These are phyloP conservation scores for Melangyna quadrimaculata DNA, from an alignment of 2,888 invertebrate species.

Conservation along the genomic window DNA sequence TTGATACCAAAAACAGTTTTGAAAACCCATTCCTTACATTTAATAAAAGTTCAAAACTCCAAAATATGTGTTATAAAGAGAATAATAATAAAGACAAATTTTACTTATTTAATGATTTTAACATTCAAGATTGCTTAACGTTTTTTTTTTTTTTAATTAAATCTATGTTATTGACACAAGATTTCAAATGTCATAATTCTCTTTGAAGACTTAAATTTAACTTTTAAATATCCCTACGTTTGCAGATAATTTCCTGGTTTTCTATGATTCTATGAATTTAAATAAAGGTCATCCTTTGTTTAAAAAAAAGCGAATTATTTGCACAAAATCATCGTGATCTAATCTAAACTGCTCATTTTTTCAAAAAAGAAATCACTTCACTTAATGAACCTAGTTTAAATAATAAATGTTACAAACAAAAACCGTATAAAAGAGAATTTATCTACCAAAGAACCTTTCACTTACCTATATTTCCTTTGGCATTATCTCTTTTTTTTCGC, in stretches of 20 bases:
- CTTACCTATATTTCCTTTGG: background rate
- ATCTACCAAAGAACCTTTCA: conserved; percentile 10
- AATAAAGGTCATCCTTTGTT: background rate
- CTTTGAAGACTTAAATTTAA: no score
- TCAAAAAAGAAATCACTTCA: conserved; percentile 4
- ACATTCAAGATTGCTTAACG: no score
- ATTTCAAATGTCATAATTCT: background rate
- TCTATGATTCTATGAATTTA: background rate
- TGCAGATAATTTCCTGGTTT: background rate
- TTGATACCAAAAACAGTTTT: no score
- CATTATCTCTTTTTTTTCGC: background rate
- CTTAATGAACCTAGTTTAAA: conserved; percentile 47
- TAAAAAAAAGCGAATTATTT: background rate
- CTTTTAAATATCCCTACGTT: no score
- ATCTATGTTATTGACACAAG: no score
- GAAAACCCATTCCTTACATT: no score
- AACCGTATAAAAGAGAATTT: background rate
- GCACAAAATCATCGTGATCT: background rate
- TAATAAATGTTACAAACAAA: conserved; percentile 32
- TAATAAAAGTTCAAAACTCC: no score
- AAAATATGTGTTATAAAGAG: no score
- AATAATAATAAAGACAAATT: no score
- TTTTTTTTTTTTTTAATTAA: no score
- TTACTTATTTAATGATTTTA: no score
- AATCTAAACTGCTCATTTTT: background rate